Conservation (phyloP, 2,797 vertebrate species). For the Myotis daubentonii region DNA sequence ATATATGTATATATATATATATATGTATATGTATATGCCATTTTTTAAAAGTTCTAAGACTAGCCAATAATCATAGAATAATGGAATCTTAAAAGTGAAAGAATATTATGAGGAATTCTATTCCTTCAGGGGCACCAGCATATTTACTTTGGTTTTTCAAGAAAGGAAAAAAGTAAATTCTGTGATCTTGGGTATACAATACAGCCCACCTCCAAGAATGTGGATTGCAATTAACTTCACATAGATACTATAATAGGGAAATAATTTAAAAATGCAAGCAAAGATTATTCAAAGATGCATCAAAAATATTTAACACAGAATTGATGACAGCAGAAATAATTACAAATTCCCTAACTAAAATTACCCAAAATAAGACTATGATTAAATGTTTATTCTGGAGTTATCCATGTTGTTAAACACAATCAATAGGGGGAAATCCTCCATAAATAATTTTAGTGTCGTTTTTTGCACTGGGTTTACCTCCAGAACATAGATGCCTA, state of each 20-base stretch:
- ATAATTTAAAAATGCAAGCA: background rate
- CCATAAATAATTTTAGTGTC: background rate
- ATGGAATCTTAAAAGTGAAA: background rate
- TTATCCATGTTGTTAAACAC: background rate
- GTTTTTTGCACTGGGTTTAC: background rate
- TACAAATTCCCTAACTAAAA: conserved; percentile 29
- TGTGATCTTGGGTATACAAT: background rate
- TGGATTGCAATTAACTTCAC: background rate
- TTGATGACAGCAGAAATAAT: background rate
- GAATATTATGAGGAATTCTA: background rate
- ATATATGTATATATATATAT: background rate
- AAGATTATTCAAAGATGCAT: conserved; percentile 16
- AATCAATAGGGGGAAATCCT: background rate
- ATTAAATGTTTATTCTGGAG: background rate
- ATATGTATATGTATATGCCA: background rate
- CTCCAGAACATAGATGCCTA: background rate
- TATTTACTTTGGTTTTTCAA: conserved; percentile 34
- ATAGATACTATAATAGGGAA: conserved; percentile 1
- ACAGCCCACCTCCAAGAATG: background rate
- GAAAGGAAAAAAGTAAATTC: background rate
- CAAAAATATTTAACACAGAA: background rate
- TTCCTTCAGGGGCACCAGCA: background rate
- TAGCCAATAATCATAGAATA: background rate
- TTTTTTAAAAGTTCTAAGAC: background rate
- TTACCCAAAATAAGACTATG: background rate